Conservation (phyloP, 2,113 vertebrate genomes). For the Chroicocephalus ridibundus region DNA sequence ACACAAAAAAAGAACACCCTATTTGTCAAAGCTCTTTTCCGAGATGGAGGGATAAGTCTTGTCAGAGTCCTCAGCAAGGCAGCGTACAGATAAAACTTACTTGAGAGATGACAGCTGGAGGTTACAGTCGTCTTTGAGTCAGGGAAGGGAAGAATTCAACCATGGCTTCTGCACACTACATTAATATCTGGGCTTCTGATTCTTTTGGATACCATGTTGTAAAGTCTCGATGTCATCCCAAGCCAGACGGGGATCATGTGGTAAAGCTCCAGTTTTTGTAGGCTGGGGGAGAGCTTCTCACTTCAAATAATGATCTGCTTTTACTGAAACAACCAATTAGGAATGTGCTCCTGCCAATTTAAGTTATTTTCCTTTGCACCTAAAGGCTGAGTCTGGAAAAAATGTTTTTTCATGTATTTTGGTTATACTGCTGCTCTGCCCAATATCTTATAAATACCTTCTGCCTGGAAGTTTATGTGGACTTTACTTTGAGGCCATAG, state of each 20-base stretch:
- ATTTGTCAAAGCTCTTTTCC: neutral
- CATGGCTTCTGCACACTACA: neutral
- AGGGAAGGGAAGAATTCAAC: neutral
- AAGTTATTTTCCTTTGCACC: neutral
- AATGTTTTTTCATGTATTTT: neutral
- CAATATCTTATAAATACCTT: neutral
- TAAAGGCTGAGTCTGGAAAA: neutral
- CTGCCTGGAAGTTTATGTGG: neutral
- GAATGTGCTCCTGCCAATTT: neutral
- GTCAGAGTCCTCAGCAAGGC: neutral
- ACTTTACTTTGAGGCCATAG: neutral
- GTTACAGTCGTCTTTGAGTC: neutral
- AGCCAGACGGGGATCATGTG: neutral
- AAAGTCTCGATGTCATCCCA: neutral
- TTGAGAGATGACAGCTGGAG: neutral
- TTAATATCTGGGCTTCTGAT: neutral
- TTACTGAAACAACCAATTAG: neutral
- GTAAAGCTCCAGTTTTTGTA: neutral
- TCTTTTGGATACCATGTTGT: neutral
- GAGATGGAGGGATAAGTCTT: neutral
- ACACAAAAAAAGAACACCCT: accelerated
- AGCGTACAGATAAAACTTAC: neutral
- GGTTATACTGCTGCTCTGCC: neutral
- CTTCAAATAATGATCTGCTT: neutral
- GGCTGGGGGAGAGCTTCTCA: neutral